phyloP scores from a whole-genome alignment of 1,140 invertebrate species.

The Brachionus asplanchnoidis region DNA sequence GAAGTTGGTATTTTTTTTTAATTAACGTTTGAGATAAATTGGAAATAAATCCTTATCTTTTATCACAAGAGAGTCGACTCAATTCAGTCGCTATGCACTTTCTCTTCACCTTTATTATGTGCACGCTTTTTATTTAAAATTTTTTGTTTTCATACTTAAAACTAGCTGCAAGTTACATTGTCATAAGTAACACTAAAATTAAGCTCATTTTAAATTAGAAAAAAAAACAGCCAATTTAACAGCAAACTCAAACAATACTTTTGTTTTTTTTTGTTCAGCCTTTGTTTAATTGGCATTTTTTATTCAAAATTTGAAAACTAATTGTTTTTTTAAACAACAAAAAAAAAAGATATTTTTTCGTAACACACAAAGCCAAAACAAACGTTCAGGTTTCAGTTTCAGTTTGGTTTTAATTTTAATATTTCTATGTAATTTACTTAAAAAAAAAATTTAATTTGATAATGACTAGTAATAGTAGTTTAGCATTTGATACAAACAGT shows the following conservation, averaged over 20 bases:
- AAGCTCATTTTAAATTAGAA: background rate
- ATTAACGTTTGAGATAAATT: background rate
- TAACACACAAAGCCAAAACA: background rate
- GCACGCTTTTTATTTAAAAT: background rate
- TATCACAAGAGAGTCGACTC: background rate
- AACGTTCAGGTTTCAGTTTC: background rate
- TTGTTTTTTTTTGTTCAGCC: background rate
- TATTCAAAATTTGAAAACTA: background rate
- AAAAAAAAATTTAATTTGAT: background rate
- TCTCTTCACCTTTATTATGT: slow-evolving; percentile 9
- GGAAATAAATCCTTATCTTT: background rate
- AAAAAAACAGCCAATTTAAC: background rate
- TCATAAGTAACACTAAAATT: slow-evolving; percentile 20
- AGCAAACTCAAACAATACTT: background rate
- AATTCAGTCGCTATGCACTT: slow-evolving; percentile 31
- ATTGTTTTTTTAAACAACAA: background rate
- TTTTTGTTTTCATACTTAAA: background rate
- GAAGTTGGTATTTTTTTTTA: background rate
- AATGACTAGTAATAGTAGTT: slow-evolving; percentile 36
- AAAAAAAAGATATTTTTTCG: slow-evolving; percentile 10
- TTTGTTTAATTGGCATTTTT: slow-evolving; percentile 17
- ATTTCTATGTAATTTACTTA: background rate
- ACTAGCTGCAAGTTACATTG: slow-evolving; percentile 36
- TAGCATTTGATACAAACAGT: background rate
- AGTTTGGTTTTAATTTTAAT: background rate